These are phyloP conservation scores for Amazona vittata DNA, from an alignment of 2,113 vertebrate genomes.

Conservation along the genomic window DNA sequence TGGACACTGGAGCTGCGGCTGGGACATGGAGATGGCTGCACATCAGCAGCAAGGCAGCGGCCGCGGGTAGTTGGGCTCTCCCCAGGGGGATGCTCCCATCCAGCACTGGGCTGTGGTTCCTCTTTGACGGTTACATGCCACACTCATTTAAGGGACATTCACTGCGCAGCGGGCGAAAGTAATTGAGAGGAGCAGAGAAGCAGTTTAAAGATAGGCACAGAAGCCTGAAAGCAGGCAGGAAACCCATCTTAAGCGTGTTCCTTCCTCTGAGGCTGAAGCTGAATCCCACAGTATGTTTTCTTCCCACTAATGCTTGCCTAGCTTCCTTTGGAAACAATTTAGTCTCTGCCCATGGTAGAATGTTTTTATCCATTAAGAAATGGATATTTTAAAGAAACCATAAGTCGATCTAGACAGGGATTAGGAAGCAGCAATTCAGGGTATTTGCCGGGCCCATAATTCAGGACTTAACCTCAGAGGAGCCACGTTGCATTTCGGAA, in stretches of 20 bases:
- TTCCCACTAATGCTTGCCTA: slow-evolving; percentile 63
- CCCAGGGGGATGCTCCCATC: background rate
- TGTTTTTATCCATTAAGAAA: slow-evolving; percentile 69
- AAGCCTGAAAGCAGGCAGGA: slow-evolving; percentile 44
- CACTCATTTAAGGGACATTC: background rate
- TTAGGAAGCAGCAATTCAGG: slow-evolving; percentile 58
- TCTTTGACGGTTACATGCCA: background rate
- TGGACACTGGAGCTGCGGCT: background rate
- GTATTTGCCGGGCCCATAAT: slow-evolving; percentile 61
- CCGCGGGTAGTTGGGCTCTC: rapidly evolving
- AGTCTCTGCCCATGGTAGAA: slow-evolving; percentile 54
- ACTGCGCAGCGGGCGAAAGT: background rate
- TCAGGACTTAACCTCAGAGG: slow-evolving; percentile 64
- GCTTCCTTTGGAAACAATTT: slow-evolving; percentile 72
- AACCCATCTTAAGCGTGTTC: slow-evolving; percentile 38
- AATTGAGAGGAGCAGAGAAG: slow-evolving; percentile 12
- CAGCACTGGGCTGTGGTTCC: background rate
- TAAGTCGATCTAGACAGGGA: slow-evolving; percentile 61
- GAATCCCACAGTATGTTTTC: slow-evolving; percentile 46
- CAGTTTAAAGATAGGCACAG: slow-evolving; percentile 41
- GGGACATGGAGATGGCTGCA: background rate
- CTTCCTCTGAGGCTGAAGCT: slow-evolving; percentile 63
- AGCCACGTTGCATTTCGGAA: slow-evolving; percentile 64
- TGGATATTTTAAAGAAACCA: slow-evolving; percentile 69
- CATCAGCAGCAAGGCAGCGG: rapidly evolving